Conservation (phyloP, 2,888 invertebrate species). For the Hydrotaea diabolus region DNA sequence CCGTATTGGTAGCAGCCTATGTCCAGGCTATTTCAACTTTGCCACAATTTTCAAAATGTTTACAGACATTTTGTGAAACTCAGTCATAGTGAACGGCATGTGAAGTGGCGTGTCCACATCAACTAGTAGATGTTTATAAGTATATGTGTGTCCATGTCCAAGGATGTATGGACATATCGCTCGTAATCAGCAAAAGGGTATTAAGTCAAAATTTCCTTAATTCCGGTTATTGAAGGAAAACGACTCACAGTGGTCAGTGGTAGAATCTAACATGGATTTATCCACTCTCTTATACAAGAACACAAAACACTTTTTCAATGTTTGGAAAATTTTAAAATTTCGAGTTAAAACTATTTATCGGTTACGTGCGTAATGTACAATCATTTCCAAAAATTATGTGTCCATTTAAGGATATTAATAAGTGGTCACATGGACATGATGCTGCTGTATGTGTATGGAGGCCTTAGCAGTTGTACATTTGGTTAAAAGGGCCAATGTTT, state of each 20-base stretch:
- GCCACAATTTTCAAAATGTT: background rate
- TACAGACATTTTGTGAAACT: background rate
- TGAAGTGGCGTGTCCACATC: background rate
- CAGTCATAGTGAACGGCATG: background rate
- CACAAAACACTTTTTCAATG: no score
- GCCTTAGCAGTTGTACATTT: background rate
- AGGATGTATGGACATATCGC: no score
- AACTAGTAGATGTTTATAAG: background rate
- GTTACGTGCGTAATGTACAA: no score
- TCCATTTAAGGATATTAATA: background rate
- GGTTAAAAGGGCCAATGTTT: background rate
- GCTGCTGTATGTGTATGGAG: background rate
- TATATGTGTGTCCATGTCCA: background rate
- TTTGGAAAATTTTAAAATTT: no score
- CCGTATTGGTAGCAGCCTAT: conserved; percentile 3
- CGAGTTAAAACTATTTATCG: no score
- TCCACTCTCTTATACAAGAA: background rate
- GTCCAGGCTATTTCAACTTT: background rate
- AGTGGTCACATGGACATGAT: background rate
- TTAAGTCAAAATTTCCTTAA: no score
- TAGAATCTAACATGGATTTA: background rate
- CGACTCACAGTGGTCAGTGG: no score
- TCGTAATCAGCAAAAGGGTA: no score
- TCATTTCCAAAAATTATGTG: background rate
- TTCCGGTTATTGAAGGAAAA: no score